Evolutionary conservation across 2,888 invertebrate species (phyloP), one percentile per base, ranked within the genome.

Genomic region (Chalcosyrphus nemorum): DNA sequence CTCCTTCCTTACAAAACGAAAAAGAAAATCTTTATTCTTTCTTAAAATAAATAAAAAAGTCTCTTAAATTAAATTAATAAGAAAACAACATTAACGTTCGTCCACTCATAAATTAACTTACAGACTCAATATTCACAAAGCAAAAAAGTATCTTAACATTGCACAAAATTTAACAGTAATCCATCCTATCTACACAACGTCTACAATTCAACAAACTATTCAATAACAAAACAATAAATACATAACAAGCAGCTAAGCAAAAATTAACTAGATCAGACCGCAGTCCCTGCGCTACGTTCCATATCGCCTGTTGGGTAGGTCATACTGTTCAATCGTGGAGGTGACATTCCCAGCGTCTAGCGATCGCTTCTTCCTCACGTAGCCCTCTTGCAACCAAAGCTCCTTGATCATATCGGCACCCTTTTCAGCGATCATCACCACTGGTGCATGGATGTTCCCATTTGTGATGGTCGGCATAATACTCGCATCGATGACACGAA

Each of bases 391-490:
- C 13, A 93, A 87, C 96, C 96, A 96, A 35, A 94, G 92, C 59
- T 93, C 93, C 89, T 96, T 96, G 35, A 97, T 94, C 91, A 97
- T 90, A 90, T 97, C 97, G 1, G 97, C 94, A 0, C 95, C 97
- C 89, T 97, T 97, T 89, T 97, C 97, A 0, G 93, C 97, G 19
- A 97, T 96, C 97, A 97, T 97, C 29, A 97, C 95, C 0, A 95
- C 95, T 0, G 97, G 97, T 0, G 97, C 97, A 88, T 97, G 97
- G 17, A 96, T 96, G 88, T 97, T 97, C 0, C 97, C 97, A 89
- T 95, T 97, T 0, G 96, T 96, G 38, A 97, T 95, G 1, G 95
- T 93, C 0, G 97, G 97, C 97, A 97, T 97, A 84, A 97, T 95
- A 85, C 96, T 96, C 0, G 97, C 97, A 88, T 97, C 97, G 76